These are phyloP conservation scores for Cromileptes altivelis DNA, from an alignment of 2,113 vertebrate genomes.

Conservation along the genomic window DNA sequence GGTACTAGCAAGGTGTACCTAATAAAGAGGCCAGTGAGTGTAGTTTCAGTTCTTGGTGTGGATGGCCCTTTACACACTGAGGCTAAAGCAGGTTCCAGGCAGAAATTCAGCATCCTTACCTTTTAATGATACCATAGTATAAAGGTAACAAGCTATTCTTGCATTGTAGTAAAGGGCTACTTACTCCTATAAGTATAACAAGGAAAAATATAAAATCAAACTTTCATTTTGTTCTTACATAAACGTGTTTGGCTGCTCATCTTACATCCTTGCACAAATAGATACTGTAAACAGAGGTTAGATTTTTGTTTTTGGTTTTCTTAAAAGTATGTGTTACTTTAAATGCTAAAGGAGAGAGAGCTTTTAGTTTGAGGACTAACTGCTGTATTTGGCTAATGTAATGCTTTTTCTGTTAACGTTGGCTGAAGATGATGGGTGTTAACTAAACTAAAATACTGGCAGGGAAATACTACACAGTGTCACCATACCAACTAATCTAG, in stretches of 20 bases:
- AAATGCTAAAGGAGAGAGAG: too few species aligned
- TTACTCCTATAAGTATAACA: background rate
- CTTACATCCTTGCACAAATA: background rate
- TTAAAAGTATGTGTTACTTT: background rate
- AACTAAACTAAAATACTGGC: background rate
- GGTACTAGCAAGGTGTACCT: too few species aligned
- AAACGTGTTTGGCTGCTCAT: background rate
- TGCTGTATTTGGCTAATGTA: background rate
- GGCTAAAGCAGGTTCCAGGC: background rate
- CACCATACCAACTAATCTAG: background rate
- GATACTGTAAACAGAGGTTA: background rate
- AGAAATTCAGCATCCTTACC: background rate
- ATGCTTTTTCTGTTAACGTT: background rate
- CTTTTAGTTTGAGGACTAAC: background rate
- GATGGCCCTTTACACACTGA: background rate
- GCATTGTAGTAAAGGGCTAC: background rate
- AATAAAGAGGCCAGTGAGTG: too few species aligned
- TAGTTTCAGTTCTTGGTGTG: too few species aligned
- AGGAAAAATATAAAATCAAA: background rate
- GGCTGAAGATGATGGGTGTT: background rate
- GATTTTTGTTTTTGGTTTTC: background rate
- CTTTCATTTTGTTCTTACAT: background rate
- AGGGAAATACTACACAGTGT: background rate
- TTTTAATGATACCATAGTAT: background rate
- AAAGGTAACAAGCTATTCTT: background rate